Conservation (phyloP, 1,140 invertebrate species). For the Pseudomyrmex dendroicus region DNA sequence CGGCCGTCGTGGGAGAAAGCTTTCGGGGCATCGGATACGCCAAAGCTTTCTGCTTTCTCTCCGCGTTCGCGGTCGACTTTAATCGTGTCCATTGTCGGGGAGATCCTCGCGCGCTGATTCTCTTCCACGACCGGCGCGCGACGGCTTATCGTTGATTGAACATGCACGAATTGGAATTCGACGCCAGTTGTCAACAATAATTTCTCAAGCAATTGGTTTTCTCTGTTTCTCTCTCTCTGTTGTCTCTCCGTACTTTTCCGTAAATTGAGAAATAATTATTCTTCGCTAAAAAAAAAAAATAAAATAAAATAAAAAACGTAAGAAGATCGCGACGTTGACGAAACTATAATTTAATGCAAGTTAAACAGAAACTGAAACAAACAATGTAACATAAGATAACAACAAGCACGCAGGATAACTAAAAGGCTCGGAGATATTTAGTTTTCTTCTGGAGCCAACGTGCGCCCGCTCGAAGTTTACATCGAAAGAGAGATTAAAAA, state of each 20-base stretch:
- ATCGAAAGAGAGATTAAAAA: slow-evolving; percentile 13
- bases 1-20: slow-evolving; percentile 46
- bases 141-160: slow-evolving; percentile 33
- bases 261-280: slow-evolving; percentile 2
- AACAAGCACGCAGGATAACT: no score
- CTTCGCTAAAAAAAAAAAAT: neutral
- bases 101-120: slow-evolving; percentile 53
- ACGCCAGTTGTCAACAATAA: neutral
- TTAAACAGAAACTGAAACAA: no score
- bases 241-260: neutral
- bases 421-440: slow-evolving; percentile 6
- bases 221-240: neutral
- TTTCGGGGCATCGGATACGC: slow-evolving; percentile 56
- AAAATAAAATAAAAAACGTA: neutral
- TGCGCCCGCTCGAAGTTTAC: neutral
- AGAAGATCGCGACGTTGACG: neutral
- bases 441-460: neutral
- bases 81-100: slow-evolving; percentile 67
- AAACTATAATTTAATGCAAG: neutral
- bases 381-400: no score
- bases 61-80: slow-evolving; percentile 61
- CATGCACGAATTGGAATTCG: neutral
- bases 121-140: neutral
- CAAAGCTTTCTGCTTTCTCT: slow-evolving; percentile 63
- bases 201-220: neutral